Evolutionary conservation across 2,888 invertebrate species (phyloP).

Genomic region (Drosophila atroscutellata): DNA sequence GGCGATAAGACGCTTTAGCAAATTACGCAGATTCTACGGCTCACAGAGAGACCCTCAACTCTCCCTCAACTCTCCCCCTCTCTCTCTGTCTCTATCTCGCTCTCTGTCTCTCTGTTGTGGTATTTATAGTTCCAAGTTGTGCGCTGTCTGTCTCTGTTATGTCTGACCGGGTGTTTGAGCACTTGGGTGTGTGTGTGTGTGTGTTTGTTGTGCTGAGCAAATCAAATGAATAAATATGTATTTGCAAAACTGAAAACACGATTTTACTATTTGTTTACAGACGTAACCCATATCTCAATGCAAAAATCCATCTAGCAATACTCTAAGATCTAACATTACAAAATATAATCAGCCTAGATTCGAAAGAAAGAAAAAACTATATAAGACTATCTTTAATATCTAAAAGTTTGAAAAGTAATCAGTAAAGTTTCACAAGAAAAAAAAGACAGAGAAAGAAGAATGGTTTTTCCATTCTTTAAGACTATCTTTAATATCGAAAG

Average conservation of each 20-base stretch:
- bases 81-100: neutral
- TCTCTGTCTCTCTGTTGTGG: neutral
- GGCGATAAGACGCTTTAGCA: neutral
- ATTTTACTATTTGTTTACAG: constrained; percentile 77
- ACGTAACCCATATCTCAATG: constrained; percentile 63
- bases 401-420: neutral
- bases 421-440: neutral
- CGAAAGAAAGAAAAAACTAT: neutral
- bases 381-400: neutral
- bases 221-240: constrained; percentile 1
- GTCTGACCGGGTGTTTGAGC: constrained; percentile 4
- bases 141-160: neutral
- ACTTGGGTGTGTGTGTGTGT: neutral
- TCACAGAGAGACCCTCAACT: constrained; percentile 1
- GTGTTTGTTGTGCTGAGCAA: neutral
- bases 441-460: neutral
- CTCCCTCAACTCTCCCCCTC: neutral
- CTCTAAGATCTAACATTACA: neutral
- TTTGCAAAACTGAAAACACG: constrained; percentile 61
- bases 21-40: constrained; percentile 5
- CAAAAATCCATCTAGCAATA: constrained; percentile 12
- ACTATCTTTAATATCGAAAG: too few relatives aligned
- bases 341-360: neutral
- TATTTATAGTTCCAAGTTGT: neutral
- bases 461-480: rapidly evolving